Base-by-base conservation (phyloP, 2,888 invertebrate species). In the Trissolcus japonicus region DNA sequence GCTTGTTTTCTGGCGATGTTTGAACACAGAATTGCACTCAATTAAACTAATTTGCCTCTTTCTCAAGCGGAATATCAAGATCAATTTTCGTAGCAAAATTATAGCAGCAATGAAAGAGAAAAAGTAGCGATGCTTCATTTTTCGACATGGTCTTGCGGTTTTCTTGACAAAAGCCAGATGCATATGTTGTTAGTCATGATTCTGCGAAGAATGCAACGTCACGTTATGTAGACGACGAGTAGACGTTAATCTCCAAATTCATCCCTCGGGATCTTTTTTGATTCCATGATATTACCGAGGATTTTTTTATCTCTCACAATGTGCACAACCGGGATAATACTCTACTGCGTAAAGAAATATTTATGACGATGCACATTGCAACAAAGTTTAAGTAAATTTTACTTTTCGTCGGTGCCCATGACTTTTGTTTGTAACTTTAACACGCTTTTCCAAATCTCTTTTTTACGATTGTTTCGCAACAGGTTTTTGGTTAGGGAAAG, bases 221-320 rank as follows among this genome's bases (percentile, higher is more conserved):
- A 63, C 48, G 62, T 79, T 76, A 62, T 78, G 76, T 76, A 74
- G 78, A 81, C 80, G 56, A 79, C 73, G 61, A 80, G 76, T 73
- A 74, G 78, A 82, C 80, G 80, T 82, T 83, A 82, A 85, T 85
- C 84, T 82, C 72, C 68, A 75, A 82, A 82, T 83, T 83, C 81
- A 80, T 80, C 82, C 80, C 76, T 51, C 16, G 71, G 74, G 78
- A 81, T 80, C 76, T 80, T 80, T 73, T 79, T 80, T 79, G 62
- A 80, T 78, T 78, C 78, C 54, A 59, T 77, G 66, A 79, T 81
- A 80, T 80, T 80, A 78, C 78, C 66, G 59, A 17, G 67, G 78
- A 76, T 78, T 79, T 79, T 76, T 71, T 50, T 35, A 35, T 35
- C 35, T 35, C 2, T 21, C 59, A 14, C 55, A 56, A 67, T 63